These are phyloP conservation scores for Lutraria lutraria DNA, from an alignment of 2,888 invertebrate species.

Conservation along the genomic window DNA sequence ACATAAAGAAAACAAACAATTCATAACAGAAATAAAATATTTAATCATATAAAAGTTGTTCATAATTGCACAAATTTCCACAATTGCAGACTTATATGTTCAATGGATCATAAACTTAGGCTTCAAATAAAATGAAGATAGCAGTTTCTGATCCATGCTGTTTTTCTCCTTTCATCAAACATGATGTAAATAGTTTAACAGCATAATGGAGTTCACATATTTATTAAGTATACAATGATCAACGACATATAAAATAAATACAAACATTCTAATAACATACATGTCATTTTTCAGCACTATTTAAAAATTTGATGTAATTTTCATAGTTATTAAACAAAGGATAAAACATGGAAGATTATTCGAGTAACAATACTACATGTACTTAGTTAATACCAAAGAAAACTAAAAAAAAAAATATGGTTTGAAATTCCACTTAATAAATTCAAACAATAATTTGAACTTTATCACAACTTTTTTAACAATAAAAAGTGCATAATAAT, in stretches of 20 bases:
- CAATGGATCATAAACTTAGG: neutral
- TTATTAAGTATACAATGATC: neutral
- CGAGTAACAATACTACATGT: no score
- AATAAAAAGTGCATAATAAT: no score
- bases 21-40: neutral
- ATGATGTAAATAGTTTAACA: neutral
- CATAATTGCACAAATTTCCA: neutral
- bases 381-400: no score
- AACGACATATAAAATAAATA: neutral
- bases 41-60: neutral
- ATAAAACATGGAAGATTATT: no score
- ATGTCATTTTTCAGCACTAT: neutral
- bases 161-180: neutral
- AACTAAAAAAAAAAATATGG: no score
- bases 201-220: neutral
- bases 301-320: neutral
- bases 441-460: no score
- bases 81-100: neutral
- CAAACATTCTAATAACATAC: neutral
- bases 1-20: neutral
- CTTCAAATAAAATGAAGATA: slow-evolving; percentile 23
- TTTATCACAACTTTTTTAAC: no score
- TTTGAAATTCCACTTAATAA: no score
- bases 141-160: slow-evolving; percentile 7
- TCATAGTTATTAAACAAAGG: neutral